These are phyloP conservation scores for Priocnemis perturbator DNA, from an alignment of 2,888 invertebrate species.

Conservation along the genomic window DNA sequence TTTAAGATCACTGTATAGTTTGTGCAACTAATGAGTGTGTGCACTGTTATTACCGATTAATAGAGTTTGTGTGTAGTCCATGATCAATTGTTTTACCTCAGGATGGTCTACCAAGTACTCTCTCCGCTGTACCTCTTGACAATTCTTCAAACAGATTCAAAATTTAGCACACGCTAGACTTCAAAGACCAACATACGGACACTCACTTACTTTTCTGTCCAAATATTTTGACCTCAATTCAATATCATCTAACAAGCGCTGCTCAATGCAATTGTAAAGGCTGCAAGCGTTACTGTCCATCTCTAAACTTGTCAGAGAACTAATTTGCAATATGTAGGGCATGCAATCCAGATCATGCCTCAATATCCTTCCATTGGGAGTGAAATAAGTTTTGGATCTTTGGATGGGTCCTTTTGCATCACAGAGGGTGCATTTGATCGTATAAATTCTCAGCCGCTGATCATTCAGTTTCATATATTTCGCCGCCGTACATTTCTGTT, in stretches of 20 bases:
- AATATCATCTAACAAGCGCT: conserved; percentile 79
- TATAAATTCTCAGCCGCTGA: conserved; percentile 77
- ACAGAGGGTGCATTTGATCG: conserved; percentile 79
- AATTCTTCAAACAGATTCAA: conserved; percentile 41
- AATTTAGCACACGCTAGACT: too few relatives aligned
- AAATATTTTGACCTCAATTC: conserved; percentile 80
- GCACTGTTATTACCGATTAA: conserved; percentile 77
- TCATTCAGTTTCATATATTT: conserved; percentile 50
- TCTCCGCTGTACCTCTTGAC: conserved; percentile 50
- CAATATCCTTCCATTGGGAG: conserved; percentile 78
- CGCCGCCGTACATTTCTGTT: conserved; percentile 53
- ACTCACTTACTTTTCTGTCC: conserved; percentile 80
- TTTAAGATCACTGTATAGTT: too few relatives aligned
- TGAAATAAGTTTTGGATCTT: conserved; percentile 78
- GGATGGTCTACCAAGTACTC: conserved; percentile 80
- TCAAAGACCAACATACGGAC: too few relatives aligned
- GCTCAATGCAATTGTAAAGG: conserved; percentile 68
- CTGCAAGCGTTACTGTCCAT: conserved; percentile 4
- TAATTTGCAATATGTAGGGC: conserved; percentile 78
- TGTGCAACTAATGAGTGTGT: too few relatives aligned
- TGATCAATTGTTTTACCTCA: conserved; percentile 77
- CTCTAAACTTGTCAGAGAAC: conserved; percentile 76
- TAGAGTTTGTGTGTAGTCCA: conserved; percentile 80
- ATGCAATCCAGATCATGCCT: conserved; percentile 80
- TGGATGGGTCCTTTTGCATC: conserved; percentile 78